These are phyloP conservation scores for Diaprepes abbreviatus DNA, from an alignment of 2,888 invertebrate species.

Conservation along the genomic window DNA sequence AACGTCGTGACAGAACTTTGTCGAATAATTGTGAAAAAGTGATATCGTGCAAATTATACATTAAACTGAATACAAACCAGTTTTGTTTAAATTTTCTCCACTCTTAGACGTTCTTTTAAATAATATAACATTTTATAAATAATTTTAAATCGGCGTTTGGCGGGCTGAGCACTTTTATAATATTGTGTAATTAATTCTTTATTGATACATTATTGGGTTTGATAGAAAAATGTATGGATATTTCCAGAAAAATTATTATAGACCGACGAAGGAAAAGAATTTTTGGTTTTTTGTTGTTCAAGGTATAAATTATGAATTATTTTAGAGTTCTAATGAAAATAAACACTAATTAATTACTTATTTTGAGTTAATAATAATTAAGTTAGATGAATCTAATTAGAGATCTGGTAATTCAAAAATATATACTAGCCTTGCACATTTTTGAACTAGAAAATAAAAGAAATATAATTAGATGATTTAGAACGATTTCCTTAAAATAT, in stretches of 20 bases:
- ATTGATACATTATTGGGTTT: too few species aligned
- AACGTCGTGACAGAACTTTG: too few species aligned
- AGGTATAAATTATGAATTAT: too few species aligned
- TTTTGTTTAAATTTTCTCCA: not conserved
- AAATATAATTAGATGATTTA: too few species aligned
- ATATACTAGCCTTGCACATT: not conserved
- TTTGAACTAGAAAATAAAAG: too few species aligned
- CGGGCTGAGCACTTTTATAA: conserved; percentile 20
- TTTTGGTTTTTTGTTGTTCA: not conserved
- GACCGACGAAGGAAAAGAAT: not conserved
- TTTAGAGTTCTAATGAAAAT: too few species aligned
- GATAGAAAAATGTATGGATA: not conserved
- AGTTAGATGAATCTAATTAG: too few species aligned
- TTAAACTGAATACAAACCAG: conserved; percentile 8
- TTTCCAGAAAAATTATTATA: not conserved
- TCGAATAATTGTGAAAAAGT: not conserved
- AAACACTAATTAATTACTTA: too few species aligned
- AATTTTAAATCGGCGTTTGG: conserved; percentile 14
- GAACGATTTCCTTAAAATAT: too few species aligned
- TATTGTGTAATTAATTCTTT: too few species aligned
- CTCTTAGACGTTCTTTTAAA: not conserved
- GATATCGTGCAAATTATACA: not conserved
- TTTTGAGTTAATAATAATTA: too few species aligned
- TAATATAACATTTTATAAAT: not conserved
- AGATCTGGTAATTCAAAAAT: not conserved